Conservation (phyloP, 2,113 vertebrate genomes). For the Muscicapa adusta region DNA sequence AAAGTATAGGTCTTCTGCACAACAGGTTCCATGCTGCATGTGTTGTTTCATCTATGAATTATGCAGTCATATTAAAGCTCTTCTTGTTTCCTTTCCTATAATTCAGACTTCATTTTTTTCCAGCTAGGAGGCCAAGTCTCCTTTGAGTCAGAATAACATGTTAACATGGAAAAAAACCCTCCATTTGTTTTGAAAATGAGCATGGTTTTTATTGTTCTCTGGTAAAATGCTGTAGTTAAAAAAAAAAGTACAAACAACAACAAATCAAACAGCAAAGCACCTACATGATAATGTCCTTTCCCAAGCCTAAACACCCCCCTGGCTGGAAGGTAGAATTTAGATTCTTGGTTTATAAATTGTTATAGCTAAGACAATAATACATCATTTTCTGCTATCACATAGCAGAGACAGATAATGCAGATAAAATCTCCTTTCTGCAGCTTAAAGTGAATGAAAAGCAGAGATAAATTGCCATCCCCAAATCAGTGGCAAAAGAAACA, state of each 20-base stretch:
- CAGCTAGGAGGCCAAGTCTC: not conserved
- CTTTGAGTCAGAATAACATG: not conserved
- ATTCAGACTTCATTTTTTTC: not conserved
- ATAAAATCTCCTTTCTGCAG: slow-evolving; percentile 5
- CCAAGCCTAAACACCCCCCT: not conserved
- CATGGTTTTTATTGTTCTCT: not conserved
- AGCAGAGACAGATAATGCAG: not conserved
- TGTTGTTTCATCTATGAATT: not conserved
- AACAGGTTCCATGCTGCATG: not conserved
- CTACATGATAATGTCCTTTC: not conserved
- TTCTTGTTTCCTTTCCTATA: not conserved
- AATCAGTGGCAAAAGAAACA: not conserved
- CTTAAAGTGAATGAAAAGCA: not conserved
- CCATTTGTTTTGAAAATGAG: not conserved
- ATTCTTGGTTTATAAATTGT: slow-evolving; percentile 20
- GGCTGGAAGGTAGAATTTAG: not conserved
- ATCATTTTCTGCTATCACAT: not conserved
- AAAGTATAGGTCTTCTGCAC: not conserved
- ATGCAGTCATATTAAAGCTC: not conserved
- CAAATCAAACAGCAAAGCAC: not conserved
- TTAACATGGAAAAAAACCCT: not conserved
- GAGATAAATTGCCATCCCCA: not conserved
- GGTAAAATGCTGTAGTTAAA: not conserved
- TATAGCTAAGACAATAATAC: not conserved
- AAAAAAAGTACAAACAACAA: not conserved